Conservation (phyloP, 2,113 vertebrate species). For the Macrotus californicus region DNA sequence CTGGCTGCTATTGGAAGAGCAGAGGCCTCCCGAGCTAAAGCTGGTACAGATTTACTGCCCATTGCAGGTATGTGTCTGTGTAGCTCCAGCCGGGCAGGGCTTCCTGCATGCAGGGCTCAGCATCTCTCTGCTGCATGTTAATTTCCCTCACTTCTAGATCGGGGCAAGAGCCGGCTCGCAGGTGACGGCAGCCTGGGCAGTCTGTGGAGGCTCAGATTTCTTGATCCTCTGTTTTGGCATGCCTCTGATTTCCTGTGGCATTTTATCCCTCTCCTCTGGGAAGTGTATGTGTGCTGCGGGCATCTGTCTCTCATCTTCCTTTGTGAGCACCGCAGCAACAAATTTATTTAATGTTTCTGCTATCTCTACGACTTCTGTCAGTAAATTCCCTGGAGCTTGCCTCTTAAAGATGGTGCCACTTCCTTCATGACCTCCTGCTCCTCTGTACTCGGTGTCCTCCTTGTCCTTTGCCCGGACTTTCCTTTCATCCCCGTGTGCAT, state of each 20-base stretch:
- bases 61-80: rapidly evolving
- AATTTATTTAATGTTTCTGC: constrained; percentile 36
- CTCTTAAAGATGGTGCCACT: not conserved
- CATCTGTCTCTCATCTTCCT: constrained; percentile 47
- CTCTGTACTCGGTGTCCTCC: not conserved
- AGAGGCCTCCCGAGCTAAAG: too few relatives aligned
- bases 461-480: not conserved
- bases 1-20: not conserved
- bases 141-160: not conserved
- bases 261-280: constrained; percentile 36
- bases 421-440: not conserved
- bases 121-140: not conserved
- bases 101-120: not conserved
- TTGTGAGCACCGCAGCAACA: constrained; percentile 29
- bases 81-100: not conserved
- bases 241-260: constrained; percentile 18
- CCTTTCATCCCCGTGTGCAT: not conserved
- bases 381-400: not conserved
- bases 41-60: not conserved
- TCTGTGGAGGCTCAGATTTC: not conserved
- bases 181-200: not conserved
- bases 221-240: constrained; percentile 4
- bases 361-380: not conserved
- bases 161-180: not conserved
- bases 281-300: not conserved